Conservation (phyloP, 2,888 invertebrate species). For the Drosophila kuntzei region DNA sequence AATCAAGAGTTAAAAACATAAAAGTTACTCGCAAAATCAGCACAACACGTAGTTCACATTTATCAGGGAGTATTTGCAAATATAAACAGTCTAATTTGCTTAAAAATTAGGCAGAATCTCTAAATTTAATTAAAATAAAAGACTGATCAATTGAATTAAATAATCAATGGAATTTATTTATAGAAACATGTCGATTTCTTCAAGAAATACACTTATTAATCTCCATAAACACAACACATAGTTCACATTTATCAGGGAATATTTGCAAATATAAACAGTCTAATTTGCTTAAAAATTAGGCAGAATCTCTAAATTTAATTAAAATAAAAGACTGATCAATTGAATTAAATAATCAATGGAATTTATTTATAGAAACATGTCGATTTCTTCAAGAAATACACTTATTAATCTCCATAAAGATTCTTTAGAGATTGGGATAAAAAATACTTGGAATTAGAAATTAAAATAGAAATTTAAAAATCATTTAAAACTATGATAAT, state of each 20-base stretch:
- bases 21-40: constrained; percentile 17
- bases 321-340: too few relatives aligned
- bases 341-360: too few relatives aligned
- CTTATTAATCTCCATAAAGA: background rate
- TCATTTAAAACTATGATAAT: too few relatives aligned
- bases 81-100: background rate
- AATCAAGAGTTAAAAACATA: background rate
- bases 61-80: background rate
- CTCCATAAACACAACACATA: constrained; percentile 13
- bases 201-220: background rate
- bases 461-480: too few relatives aligned
- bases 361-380: background rate
- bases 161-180: too few relatives aligned
- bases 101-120: background rate
- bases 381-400: background rate
- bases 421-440: background rate
- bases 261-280: background rate
- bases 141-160: too few relatives aligned
- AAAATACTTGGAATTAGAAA: background rate
- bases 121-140: too few relatives aligned
- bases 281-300: background rate
- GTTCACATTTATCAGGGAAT: background rate
- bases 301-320: too few relatives aligned
- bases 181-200: background rate
- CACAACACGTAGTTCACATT: constrained; percentile 17